Conservation (phyloP, 1,140 invertebrate genomes). For the Lepeophtheirus salmonis region DNA sequence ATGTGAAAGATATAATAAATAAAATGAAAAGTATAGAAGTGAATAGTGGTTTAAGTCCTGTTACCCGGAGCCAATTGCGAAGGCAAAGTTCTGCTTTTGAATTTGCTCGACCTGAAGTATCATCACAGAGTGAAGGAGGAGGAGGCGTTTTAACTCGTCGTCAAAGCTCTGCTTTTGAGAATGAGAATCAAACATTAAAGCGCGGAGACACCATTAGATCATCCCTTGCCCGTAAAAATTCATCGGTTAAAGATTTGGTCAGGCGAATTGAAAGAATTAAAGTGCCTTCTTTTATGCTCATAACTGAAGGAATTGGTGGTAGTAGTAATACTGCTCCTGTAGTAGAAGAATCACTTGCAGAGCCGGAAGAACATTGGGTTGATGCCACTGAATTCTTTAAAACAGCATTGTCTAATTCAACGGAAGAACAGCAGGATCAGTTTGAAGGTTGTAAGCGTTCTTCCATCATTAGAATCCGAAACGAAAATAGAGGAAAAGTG, state of each 20-base stretch:
- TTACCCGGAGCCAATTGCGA: slow-evolving; percentile 5
- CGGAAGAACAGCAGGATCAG: background rate
- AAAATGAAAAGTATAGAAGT: background rate
- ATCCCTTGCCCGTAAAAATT: background rate
- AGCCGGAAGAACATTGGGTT: background rate
- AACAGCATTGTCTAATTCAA: background rate
- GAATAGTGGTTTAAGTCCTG: background rate
- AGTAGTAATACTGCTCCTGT: too few species aligned
- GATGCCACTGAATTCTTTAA: slow-evolving; percentile 17
- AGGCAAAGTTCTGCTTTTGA: slow-evolving; percentile 14
- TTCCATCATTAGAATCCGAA: slow-evolving; percentile 16
- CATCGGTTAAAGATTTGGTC: slow-evolving; percentile 13
- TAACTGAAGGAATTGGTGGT: too few species aligned
- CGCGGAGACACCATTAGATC: background rate
- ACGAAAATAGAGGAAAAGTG: slow-evolving; percentile 9
- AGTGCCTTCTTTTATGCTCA: background rate
- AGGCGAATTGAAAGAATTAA: background rate
- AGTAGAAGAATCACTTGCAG: background rate
- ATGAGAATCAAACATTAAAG: background rate
- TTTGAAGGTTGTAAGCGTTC: slow-evolving; percentile 4
- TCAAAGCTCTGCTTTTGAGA: background rate
- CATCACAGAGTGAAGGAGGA: too few species aligned
- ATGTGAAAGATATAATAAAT: background rate
- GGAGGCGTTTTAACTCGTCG: background rate
- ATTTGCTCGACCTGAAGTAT: background rate